Conservation (phyloP, 2,888 invertebrate species). For the Tridacna gigas region DNA sequence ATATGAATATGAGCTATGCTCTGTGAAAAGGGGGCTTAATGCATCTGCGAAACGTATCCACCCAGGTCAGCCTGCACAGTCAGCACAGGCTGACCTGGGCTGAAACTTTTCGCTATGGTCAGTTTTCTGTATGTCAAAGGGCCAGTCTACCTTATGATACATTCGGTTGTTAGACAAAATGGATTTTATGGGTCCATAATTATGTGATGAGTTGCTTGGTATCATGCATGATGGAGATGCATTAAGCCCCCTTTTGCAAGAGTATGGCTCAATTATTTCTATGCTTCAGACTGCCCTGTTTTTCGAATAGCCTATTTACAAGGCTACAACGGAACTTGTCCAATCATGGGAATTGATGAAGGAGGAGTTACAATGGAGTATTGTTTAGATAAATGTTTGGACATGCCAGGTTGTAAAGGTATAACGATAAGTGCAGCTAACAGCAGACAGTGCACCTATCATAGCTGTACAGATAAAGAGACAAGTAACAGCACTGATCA, state of each 20-base stretch:
- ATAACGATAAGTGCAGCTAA: not conserved
- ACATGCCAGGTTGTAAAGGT: slow-evolving; percentile 33
- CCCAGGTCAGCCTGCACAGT: too few species aligned
- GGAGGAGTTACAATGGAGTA: slow-evolving; percentile 31
- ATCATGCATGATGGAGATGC: not conserved
- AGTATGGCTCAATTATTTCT: not conserved
- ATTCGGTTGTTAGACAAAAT: too few species aligned
- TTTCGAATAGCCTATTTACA: slow-evolving; percentile 11
- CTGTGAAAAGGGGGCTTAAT: too few species aligned
- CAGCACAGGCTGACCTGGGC: too few species aligned
- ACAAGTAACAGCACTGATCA: not conserved
- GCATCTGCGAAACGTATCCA: too few species aligned
- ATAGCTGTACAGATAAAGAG: slow-evolving; percentile 21
- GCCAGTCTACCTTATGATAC: too few species aligned
- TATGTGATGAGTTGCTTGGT: too few species aligned
- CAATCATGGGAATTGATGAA: slow-evolving; percentile 25
- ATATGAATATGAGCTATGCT: too few species aligned
- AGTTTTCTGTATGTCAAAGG: too few species aligned
- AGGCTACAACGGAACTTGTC: slow-evolving; percentile 19
- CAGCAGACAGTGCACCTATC: slow-evolving; percentile 32
- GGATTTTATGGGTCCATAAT: too few species aligned
- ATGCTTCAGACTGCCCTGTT: slow-evolving; percentile 28
- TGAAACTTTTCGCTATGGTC: too few species aligned
- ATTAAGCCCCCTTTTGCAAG: not conserved
- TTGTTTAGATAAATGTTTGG: slow-evolving; percentile 40